A percentile compares a stretch with the other conserved stretches of the same genome.
These are phyloP conservation scores for Chiloscyllium punctatum DNA, from an alignment of 2,797 vertebrate species.

Conservation along the genomic window DNA sequence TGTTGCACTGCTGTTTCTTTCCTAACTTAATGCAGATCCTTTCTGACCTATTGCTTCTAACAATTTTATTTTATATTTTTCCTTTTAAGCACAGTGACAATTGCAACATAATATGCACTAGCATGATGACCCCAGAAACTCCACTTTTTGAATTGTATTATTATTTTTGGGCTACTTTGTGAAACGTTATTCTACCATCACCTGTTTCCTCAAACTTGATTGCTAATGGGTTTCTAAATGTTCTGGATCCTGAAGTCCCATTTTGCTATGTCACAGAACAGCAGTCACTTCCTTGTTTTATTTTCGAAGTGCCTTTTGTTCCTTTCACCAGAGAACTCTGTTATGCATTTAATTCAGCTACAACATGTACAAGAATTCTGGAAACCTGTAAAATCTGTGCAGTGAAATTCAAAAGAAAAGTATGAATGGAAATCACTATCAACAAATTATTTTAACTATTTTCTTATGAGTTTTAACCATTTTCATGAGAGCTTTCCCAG, in stretches of 20 bases:
- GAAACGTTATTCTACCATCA: neutral
- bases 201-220: neutral
- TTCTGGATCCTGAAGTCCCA: neutral
- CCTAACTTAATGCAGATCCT: neutral
- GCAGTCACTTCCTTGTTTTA: neutral
- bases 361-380: neutral
- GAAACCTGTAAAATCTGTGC: neutral
- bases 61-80: neutral
- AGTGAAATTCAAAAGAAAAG: neutral
- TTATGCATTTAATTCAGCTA: neutral
- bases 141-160: neutral
- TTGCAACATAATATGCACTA: neutral
- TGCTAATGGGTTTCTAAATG: neutral
- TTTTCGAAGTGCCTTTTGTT: neutral
- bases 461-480: neutral
- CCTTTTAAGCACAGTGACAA: neutral
- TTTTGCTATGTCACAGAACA: neutral
- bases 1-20: neutral
- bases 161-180: neutral
- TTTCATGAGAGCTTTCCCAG: neutral
- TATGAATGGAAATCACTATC: neutral
- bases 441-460: constrained; percentile 5
- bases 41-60: neutral
- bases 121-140: neutral
- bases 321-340: neutral